A percentile compares a stretch with the other conserved stretches of the same genome.
Conservation (phyloP, 2,888 invertebrate species). For the Gastracanthus pulcherrimus region DNA sequence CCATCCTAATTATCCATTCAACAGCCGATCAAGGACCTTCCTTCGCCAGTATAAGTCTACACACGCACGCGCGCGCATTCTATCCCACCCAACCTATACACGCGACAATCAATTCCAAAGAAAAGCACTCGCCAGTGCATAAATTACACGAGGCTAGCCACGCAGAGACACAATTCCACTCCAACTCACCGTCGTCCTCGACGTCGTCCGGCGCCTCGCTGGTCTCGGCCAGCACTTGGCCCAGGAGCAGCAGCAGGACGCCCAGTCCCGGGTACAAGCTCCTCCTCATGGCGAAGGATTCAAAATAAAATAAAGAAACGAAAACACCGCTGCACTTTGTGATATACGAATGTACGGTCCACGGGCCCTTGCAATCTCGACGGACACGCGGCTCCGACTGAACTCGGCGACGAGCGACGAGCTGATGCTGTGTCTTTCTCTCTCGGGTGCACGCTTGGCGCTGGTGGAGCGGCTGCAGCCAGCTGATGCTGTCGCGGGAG, state of each 20-base stretch:
- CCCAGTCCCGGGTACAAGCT: not conserved
- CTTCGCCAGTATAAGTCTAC: too few relatives aligned
- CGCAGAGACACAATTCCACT: too few relatives aligned
- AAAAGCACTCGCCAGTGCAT: too few relatives aligned
- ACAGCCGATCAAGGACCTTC: not conserved
- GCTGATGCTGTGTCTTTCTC: not conserved
- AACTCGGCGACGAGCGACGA: not conserved
- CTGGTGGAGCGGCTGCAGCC: not conserved
- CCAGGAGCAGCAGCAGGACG: not conserved
- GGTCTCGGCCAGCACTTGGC: not conserved
- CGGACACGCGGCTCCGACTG: slow-evolving; percentile 46
- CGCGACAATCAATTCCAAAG: not conserved
- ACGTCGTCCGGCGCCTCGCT: not conserved
- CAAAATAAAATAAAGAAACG: not conserved
- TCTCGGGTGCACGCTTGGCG: not conserved
- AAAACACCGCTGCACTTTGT: not conserved
- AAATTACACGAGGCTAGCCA: too few relatives aligned
- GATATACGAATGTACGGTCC: not conserved
- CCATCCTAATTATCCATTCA: not conserved
- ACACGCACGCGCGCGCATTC: not conserved
- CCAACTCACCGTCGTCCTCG: too few relatives aligned
- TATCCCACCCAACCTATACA: too few relatives aligned
- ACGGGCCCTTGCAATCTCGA: slow-evolving; percentile 16
- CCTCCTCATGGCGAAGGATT: not conserved
- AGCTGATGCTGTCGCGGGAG: not conserved